These are phyloP conservation scores for Agrochola lychnidis DNA, from an alignment of 2,888 invertebrate species.

Conservation along the genomic window DNA sequence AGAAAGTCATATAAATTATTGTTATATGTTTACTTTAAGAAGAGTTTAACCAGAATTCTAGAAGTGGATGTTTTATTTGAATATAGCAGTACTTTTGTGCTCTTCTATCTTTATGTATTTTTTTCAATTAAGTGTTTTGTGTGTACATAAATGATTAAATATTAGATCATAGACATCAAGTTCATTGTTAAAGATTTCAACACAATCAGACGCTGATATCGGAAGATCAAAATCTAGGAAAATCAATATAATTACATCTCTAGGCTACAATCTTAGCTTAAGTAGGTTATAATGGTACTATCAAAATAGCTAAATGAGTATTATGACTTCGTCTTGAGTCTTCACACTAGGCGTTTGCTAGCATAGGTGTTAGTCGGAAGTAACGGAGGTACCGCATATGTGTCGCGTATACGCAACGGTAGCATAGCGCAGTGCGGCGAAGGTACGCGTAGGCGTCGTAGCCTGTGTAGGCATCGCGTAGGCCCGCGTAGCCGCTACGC, in stretches of 20 bases:
- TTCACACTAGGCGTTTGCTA: not conserved
- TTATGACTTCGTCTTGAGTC: not conserved
- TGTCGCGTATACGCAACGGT: not conserved
- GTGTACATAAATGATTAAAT: not conserved
- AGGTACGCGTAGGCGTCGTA: not conserved
- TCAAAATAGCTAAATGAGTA: not conserved
- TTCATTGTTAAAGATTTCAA: not conserved
- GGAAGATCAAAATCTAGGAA: not conserved
- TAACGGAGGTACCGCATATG: not conserved
- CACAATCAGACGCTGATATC: not conserved
- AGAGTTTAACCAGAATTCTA: not conserved
- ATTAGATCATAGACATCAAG: not conserved
- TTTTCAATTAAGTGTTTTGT: not conserved
- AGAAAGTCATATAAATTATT: slow-evolving; percentile 38
- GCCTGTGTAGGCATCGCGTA: not conserved
- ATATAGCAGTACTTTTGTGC: not conserved
- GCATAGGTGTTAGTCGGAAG: not conserved
- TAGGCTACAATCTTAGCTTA: not conserved
- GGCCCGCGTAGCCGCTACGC: not conserved
- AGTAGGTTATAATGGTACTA: not conserved
- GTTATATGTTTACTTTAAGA: slow-evolving; percentile 13
- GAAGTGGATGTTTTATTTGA: not conserved
- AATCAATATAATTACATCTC: not conserved
- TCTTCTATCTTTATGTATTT: not conserved
- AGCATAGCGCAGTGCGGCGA: too few species aligned